These are phyloP conservation scores for Myotis pilosus DNA, from an alignment of 2,797 vertebrate genomes.

Conservation along the genomic window DNA sequence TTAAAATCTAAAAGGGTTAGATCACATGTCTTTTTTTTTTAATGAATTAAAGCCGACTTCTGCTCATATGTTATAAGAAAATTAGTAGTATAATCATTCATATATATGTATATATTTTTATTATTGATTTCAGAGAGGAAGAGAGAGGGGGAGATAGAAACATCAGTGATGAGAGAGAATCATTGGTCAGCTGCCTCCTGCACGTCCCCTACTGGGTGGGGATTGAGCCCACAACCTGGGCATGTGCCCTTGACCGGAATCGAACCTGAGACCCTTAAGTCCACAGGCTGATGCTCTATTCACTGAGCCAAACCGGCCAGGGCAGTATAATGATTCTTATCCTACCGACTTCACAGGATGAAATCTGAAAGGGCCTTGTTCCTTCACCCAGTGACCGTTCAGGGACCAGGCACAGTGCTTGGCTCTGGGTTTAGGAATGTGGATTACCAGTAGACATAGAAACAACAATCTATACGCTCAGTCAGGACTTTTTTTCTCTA, in stretches of 20 bases:
- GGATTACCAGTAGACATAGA: background rate
- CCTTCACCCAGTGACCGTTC: background rate
- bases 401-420: background rate
- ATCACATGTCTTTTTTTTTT: background rate
- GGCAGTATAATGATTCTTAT: background rate
- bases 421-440: background rate
- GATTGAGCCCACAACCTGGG: too few species aligned
- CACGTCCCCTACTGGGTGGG: too few species aligned
- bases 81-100: background rate
- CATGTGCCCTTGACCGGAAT: too few species aligned
- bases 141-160: too few species aligned
- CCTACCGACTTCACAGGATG: rapidly evolving
- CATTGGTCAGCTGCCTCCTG: too few species aligned
- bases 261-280: too few species aligned
- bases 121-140: too few species aligned
- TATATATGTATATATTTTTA: background rate
- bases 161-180: too few species aligned
- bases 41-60: background rate
- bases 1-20: background rate
- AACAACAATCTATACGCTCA: background rate
- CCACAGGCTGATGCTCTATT: too few species aligned
- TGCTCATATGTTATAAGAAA: background rate
- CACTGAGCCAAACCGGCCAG: too few species aligned
- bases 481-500: background rate
- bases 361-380: background rate